Base-by-base conservation (phyloP, 1,140 invertebrate species). In the Pogonognathellus flavescens region DNA sequence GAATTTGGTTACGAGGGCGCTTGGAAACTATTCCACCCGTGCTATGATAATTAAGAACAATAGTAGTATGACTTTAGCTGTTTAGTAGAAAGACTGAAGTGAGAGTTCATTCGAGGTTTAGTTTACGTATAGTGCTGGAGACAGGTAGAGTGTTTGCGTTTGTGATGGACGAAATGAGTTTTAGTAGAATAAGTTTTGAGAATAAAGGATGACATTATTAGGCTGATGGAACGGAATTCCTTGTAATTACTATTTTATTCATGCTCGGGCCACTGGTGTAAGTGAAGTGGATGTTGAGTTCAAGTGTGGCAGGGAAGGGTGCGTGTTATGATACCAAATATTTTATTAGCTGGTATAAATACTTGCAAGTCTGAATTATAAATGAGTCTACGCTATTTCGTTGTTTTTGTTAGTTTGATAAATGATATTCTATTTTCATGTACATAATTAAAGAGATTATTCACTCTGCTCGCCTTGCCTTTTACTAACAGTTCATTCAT, bases 211-310 rank as follows among this genome's bases (percentile, higher is more conserved):
- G 53, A 57, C 11, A 57, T 57, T 13, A 57, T 57, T 57, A 57
- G 53, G n/a, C 53, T 57, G 53, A 57, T 57, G 53, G 11, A 9
- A 9, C 3, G 53, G 9, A n/a, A 57, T 57, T 57, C 53, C 53
- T 57, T 57, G 53, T n/a, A 57, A 57, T 57, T 57, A n/a, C 53
- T 57, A 57, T 2, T 14, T 57, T 57, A 57, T 57, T 10, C 53
- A 57, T 57, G 9, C n/a, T 41, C 31, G 31, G 31, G 31, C 31
- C 31, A 41, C 31, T 6, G 31, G 31, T 41, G 31, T 57, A 57
- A 57, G 53, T 57, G 53, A 57, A 57, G 53, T 57, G 53, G 53
- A n/a, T 57, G 53, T 57, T 57, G 53, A n/a, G 53, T n/a, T 57
- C 53, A 57, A 57, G 53, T 57, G 53, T 57, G 53, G 2, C n/a